A percentile compares a stretch with the other conserved stretches of the same genome.
These are phyloP conservation scores for Cybosia mesomella DNA, from an alignment of 2,888 invertebrate species.

Conservation along the genomic window DNA sequence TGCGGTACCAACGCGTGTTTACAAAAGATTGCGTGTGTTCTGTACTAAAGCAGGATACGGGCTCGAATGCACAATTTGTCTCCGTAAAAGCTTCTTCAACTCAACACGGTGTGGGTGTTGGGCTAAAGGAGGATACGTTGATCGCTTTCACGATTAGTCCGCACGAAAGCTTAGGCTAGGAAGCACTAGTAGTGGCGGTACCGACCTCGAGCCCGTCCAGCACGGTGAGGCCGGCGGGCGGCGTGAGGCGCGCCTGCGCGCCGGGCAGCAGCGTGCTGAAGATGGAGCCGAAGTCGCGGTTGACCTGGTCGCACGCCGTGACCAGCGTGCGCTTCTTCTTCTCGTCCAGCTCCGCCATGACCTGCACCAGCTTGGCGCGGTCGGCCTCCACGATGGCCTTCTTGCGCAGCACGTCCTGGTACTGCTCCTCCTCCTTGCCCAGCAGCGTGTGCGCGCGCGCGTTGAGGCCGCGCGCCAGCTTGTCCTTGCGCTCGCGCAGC, in stretches of 20 bases:
- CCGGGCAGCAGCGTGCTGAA: conserved; percentile 97
- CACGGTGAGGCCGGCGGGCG: conserved; percentile 91
- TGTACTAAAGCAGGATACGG: no score
- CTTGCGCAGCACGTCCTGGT: conserved; percentile 90
- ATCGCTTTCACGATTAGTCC: no score
- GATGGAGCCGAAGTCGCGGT: conserved; percentile 97
- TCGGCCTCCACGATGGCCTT: conserved; percentile 91
- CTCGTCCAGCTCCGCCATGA: conserved; percentile 95
- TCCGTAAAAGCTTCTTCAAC: no score
- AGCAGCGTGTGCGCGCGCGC: conserved; percentile 94
- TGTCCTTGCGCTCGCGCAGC: conserved; percentile 88
- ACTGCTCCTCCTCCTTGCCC: conserved; percentile 93
- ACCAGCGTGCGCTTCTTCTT: conserved; percentile 95
- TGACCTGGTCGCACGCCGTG: conserved; percentile 95
- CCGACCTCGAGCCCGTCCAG: conserved; percentile 95
- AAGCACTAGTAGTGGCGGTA: no score
- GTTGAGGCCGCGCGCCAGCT: conserved; percentile 87
- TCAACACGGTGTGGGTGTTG: no score
- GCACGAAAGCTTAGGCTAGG: no score
- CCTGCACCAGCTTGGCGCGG: conserved; percentile 90
- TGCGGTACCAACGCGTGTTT: no score
- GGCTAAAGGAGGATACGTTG: no score
- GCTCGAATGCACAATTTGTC: no score
- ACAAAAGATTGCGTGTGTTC: no score
- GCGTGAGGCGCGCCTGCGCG: conserved; percentile 94